A percentile compares a stretch with the other conserved stretches of the same genome.
phyloP scores from a whole-genome alignment of 2,888 invertebrate genomes.

The Diplazon laetatorius region DNA sequence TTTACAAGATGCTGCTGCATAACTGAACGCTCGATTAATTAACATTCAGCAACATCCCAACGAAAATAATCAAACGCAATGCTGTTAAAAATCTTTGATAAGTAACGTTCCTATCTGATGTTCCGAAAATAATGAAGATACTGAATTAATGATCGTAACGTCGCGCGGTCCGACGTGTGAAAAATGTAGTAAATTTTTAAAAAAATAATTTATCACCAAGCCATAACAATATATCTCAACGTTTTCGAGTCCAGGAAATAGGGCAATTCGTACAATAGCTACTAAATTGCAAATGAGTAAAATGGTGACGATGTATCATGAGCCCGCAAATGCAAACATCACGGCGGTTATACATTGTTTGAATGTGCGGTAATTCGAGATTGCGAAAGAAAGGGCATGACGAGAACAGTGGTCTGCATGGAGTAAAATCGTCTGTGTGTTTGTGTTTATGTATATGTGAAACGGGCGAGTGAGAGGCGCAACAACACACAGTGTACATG shows the following conservation, averaged over 20 bases:
- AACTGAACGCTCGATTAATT: no score
- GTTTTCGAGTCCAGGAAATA: not conserved
- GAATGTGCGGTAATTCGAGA: not conserved
- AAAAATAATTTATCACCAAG: no score
- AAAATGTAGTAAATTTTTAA: not conserved
- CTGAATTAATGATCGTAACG: no score
- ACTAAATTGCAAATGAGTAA: conserved; percentile 20
- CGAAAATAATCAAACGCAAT: no score
- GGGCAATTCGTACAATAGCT: not conserved
- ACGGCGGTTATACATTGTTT: conserved; percentile 3
- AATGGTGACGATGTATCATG: conserved; percentile 40
- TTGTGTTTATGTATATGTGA: no score
- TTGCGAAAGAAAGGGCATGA: conserved; percentile 56
- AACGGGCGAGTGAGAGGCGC: conserved; percentile 35
- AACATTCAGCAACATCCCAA: no score
- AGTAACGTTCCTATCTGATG: no score
- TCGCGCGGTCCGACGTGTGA: no score
- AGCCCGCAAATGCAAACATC: conserved; percentile 32
- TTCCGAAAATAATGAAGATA: no score
- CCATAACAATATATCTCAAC: no score
- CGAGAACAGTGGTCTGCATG: conserved; percentile 29
- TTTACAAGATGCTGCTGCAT: no score
- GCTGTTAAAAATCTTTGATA: no score
- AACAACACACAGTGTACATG: conserved; percentile 23
- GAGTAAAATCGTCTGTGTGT: conserved; percentile 28